These are phyloP conservation scores for Sebastes oblongus DNA, from an alignment of 2,797 vertebrate genomes.

Conservation along the genomic window DNA sequence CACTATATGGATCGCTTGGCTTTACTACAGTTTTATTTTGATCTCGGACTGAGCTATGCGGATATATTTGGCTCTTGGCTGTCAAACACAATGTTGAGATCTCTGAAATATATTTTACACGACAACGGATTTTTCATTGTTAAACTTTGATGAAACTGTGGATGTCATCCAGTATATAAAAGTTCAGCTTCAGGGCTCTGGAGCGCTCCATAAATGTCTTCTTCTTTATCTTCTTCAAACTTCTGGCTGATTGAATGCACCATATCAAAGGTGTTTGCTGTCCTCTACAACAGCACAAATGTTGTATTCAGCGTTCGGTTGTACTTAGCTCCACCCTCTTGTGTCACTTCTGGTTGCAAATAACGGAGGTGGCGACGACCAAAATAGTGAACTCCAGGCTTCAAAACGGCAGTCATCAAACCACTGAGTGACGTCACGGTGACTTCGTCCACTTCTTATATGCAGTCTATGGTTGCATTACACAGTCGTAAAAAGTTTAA, in stretches of 20 bases:
- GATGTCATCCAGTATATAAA: not conserved
- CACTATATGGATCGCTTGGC: no score
- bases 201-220: not conserved
- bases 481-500: not conserved
- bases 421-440: no score
- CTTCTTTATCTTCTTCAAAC: not conserved
- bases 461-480: no score
- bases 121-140: not conserved
- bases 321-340: no score
- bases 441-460: no score
- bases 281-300: no score
- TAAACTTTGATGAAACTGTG: not conserved
- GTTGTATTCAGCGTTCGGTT: no score
- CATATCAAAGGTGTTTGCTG: not conserved
- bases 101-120: not conserved
- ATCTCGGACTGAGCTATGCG: not conserved
- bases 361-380: no score
- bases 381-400: no score
- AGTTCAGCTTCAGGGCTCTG: not conserved
- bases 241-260: not conserved
- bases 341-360: no score
- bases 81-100: not conserved
- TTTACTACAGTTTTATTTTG: not conserved
- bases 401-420: no score
- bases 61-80: rapidly evolving